Conservation (phyloP, 2,113 vertebrate genomes). For the Empidonax traillii region DNA sequence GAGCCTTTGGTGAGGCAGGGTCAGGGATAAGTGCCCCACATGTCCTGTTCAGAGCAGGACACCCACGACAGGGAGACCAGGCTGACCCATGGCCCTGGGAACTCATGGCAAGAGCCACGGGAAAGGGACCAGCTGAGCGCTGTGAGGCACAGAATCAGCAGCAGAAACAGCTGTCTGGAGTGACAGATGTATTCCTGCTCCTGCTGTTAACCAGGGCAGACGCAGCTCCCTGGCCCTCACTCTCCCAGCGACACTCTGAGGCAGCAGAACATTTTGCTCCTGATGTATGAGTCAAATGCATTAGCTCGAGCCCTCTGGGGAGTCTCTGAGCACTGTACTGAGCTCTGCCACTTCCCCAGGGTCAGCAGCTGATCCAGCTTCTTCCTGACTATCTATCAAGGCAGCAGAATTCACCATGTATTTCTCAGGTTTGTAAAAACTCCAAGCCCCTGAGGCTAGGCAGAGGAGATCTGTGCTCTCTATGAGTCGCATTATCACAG, state of each 20-base stretch:
- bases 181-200: background rate
- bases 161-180: background rate
- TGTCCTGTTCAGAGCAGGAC: rapidly evolving
- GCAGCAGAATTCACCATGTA: background rate
- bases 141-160: background rate
- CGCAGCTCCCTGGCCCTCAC: background rate
- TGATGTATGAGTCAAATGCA: background rate
- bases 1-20: background rate
- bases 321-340: background rate
- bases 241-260: background rate
- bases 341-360: background rate
- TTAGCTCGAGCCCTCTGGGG: background rate
- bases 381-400: background rate
- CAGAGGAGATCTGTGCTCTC: background rate
- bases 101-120: background rate
- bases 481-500: background rate
- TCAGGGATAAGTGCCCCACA: rapidly evolving
- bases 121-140: rapidly evolving
- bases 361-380: background rate
- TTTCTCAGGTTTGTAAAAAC: background rate
- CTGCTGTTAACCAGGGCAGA: background rate
- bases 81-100: rapidly evolving
- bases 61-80: background rate
- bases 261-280: background rate
- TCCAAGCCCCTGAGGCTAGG: rapidly evolving